phyloP scores from a whole-genome alignment of 2,113 vertebrate species.

The Sphyrna mokarran region DNA sequence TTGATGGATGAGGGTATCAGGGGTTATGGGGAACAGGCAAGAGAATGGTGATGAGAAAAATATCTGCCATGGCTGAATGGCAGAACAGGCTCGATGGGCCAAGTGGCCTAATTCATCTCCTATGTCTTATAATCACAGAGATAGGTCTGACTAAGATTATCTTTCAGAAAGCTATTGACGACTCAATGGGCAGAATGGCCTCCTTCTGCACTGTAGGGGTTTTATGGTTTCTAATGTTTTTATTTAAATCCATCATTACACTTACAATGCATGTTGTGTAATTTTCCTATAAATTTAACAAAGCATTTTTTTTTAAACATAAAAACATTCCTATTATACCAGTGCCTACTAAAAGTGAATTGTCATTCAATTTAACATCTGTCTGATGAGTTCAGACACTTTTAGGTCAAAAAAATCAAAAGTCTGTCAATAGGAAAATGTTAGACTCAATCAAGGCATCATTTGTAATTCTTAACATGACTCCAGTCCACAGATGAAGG shows the following conservation, averaged over 20 bases:
- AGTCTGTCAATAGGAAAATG: not conserved
- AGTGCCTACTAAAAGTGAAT: not conserved
- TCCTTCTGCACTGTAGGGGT: no score
- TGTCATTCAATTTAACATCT: not conserved
- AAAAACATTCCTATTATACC: no score
- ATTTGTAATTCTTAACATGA: not conserved
- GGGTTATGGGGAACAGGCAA: no score
- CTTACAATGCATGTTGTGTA: not conserved
- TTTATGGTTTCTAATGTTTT: not conserved
- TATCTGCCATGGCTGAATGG: no score
- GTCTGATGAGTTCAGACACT: not conserved
- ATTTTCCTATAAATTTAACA: not conserved
- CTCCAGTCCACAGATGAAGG: not conserved
- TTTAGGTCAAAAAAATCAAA: not conserved
- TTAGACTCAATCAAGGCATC: not conserved
- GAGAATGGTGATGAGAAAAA: no score
- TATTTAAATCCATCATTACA: not conserved
- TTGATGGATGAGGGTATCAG: no score
- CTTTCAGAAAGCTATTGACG: no score
- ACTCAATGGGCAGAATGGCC: no score
- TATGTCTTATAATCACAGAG: no score
- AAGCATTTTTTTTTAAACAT: not conserved
- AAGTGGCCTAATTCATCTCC: no score
- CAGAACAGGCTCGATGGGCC: no score
- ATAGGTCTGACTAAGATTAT: no score